Evolutionary conservation across 2,113 vertebrate genomes (phyloP), one percentile per base, ranked within the genome.

Genomic region (Puntigrus tetrazona): DNA sequence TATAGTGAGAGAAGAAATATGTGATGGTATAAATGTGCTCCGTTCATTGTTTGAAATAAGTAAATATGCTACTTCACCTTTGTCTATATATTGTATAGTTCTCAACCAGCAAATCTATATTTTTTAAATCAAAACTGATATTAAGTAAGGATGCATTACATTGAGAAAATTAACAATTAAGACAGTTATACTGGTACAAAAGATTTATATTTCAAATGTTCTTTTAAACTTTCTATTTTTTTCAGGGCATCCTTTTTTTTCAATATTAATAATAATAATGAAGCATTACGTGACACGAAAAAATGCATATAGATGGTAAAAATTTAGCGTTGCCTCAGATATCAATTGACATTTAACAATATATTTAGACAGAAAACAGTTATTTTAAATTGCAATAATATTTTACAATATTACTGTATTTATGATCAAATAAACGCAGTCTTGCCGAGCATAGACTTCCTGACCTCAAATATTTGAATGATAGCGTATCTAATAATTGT

Each of bases 11-110:
- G 55, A 9, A 22, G n/a, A 63, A 4, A 38, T 27, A 55, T 69
- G 74, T 81, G 74, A 65, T 73, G 65, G 29, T 3, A 78, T 70
- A 57, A 85, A 85, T 79, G 65, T 67, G 78, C 75, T 59, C 67
- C 81, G 50, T 70, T 76, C 73, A 55, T 20, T 73, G 65, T 78
- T 76, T 69, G 41, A 27, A 82, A n/a, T 38, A 18, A 25, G 36
- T 16, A 77, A 47, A 77, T 22, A 16, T 6, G 14, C 36, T 69
- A 36, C 7, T 67, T n/a, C 16, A 20, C 47, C 27, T 61, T 81
- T 75, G 22, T 36, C 45, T 65, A 65, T 8, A 45, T 52, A 50
- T 52, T 9, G 8, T 78, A n/a, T 84, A 78, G 18, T 65, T 79
- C 69, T 75, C 75, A 14, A 10, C 11, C 3, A 9, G 8, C 8